A percentile compares a stretch with the other conserved stretches of the same genome.
phyloP scores from a whole-genome alignment of 2,113 vertebrate genomes.

The Chamaetylas fuelleborni region DNA sequence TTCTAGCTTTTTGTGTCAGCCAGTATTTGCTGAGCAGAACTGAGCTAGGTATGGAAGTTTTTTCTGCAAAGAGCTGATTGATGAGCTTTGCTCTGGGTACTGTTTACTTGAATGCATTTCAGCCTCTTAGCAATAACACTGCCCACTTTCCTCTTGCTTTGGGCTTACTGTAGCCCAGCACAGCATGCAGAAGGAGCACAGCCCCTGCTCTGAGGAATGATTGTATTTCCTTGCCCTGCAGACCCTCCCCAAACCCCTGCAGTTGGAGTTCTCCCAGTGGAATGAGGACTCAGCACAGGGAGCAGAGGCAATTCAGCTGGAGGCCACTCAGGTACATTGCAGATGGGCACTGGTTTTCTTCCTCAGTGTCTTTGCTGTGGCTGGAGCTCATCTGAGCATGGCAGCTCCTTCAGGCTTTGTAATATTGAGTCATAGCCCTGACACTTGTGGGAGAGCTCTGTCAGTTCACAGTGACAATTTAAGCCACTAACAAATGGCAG shows the following conservation, averaged over 20 bases:
- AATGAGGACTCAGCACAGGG: background rate
- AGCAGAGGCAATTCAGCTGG: background rate
- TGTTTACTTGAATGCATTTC: background rate
- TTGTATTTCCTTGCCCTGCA: fast-evolving
- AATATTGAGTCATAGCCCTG: background rate
- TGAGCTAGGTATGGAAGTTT: background rate
- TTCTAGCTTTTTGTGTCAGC: background rate
- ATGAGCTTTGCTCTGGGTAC: background rate
- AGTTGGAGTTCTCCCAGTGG: background rate
- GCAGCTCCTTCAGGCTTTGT: background rate
- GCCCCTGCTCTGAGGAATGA: background rate
- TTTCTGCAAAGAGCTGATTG: background rate
- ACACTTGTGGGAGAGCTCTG: background rate
- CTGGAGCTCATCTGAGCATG: background rate
- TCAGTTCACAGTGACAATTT: background rate
- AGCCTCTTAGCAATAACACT: background rate
- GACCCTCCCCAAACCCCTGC: background rate
- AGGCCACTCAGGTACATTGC: background rate
- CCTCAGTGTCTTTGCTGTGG: background rate
- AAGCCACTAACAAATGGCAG: background rate
- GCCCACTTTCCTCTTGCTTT: background rate
- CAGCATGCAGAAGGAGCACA: fast-evolving
- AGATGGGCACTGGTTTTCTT: background rate
- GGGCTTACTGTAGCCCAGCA: background rate
- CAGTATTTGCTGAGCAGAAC: background rate